Evolutionary conservation across 1,140 invertebrate genomes (phyloP).

Genomic region (Neuroterus valhalla): DNA sequence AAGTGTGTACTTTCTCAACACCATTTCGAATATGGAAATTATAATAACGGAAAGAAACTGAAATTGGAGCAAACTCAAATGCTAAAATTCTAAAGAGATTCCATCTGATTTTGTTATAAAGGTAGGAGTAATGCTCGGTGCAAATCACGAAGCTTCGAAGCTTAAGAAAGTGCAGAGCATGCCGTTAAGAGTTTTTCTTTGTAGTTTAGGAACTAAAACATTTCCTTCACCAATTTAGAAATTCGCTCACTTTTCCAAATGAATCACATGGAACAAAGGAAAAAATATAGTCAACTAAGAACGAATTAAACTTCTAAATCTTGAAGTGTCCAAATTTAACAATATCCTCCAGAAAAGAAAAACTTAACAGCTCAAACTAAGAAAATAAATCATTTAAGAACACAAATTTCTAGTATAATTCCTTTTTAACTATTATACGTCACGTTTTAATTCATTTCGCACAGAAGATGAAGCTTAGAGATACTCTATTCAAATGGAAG

Average conservation of each 20-base stretch:
- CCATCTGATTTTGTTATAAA: too few relatives aligned
- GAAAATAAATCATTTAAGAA: too few relatives aligned
- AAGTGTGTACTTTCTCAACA: slow-evolving; percentile 1
- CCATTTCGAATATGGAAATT: too few relatives aligned
- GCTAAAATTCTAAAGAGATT: background rate
- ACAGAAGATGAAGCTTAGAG: background rate
- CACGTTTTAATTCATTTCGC: background rate
- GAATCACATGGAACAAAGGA: background rate
- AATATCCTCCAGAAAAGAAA: too few relatives aligned
- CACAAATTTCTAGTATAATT: too few relatives aligned
- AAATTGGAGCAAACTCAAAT: background rate
- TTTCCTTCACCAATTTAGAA: background rate
- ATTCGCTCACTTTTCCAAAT: background rate
- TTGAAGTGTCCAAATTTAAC: too few relatives aligned
- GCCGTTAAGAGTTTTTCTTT: background rate
- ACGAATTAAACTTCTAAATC: too few relatives aligned
- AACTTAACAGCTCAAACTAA: too few relatives aligned
- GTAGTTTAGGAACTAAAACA: background rate
- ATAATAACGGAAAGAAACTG: background rate
- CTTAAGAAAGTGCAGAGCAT: background rate
- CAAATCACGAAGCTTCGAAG: too few relatives aligned
- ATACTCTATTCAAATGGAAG: background rate
- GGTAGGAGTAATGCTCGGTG: too few relatives aligned
- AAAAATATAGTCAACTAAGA: too few relatives aligned
- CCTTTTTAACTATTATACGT: background rate